phyloP scores from a whole-genome alignment of 2,797 vertebrate genomes.

The Siniperca scherzeri region DNA sequence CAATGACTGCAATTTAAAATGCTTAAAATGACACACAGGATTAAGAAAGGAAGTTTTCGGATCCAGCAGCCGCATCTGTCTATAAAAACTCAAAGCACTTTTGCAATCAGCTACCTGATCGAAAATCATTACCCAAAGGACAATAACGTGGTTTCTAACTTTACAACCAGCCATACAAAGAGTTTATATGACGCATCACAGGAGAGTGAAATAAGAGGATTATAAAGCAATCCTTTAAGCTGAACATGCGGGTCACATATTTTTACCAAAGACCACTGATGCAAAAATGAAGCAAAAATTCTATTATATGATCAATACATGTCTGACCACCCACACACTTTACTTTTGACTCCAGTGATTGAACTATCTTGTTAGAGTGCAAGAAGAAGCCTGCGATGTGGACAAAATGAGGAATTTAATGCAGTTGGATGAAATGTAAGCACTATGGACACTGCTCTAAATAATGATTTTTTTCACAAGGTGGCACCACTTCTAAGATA shows the following conservation, averaged over 20 bases:
- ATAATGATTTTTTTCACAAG: not conserved
- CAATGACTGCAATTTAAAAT: slow-evolving; percentile 22
- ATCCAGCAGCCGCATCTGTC: not conserved
- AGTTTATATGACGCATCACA: slow-evolving; percentile 27
- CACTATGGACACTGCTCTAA: not conserved
- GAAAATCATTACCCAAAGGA: slow-evolving; percentile 25
- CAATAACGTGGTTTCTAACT: slow-evolving; percentile 24
- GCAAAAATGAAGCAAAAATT: slow-evolving; percentile 4
- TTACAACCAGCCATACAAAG: slow-evolving; percentile 19
- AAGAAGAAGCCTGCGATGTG: not conserved
- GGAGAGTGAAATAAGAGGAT: slow-evolving; percentile 1
- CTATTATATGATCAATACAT: slow-evolving; percentile 11
- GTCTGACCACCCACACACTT: slow-evolving; percentile 11
- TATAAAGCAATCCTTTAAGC: not conserved
- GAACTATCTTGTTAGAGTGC: not conserved
- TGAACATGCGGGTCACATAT: not conserved
- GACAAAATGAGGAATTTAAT: not conserved
- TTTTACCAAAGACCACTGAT: slow-evolving; percentile 4
- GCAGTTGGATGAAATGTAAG: not conserved
- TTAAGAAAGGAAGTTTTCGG: not conserved
- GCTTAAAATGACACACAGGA: slow-evolving; percentile 25
- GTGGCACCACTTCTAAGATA: not conserved
- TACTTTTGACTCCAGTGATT: slow-evolving; percentile 10
- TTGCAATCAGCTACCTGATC: slow-evolving; percentile 24
- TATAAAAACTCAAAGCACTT: slow-evolving; percentile 21